Conservation (phyloP, 2,888 invertebrate species). For the Geophilus truncorum region DNA sequence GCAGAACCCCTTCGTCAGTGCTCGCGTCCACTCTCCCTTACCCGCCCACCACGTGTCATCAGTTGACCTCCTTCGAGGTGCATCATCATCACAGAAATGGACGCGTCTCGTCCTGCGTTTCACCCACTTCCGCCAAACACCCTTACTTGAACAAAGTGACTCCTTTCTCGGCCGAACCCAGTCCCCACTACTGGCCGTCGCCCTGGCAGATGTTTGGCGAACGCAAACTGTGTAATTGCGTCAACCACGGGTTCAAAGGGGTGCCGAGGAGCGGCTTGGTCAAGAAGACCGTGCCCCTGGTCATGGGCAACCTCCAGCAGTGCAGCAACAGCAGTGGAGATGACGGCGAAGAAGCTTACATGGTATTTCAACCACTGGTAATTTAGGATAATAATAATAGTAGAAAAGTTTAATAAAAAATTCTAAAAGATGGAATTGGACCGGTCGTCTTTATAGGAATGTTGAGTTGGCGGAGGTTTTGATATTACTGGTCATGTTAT, state of each 20-base stretch:
- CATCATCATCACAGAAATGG: not conserved
- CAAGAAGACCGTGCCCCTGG: not conserved
- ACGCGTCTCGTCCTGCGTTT: not conserved
- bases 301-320: not conserved
- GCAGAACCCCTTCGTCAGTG: not conserved
- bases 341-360: constrained; percentile 31
- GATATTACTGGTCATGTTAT: not conserved
- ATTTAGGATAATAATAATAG: not conserved
- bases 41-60: not conserved
- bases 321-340: not conserved
- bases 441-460: too few relatives aligned
- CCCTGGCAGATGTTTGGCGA: not conserved
- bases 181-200: constrained; percentile 17
- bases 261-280: not conserved
- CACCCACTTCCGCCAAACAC: not conserved
- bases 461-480: not conserved
- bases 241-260: not conserved
- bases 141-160: constrained; percentile 27
- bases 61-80: not conserved
- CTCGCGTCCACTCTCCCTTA: not conserved
- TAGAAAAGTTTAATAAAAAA: not conserved
- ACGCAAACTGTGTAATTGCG: not conserved
- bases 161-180: not conserved
- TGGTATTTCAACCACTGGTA: constrained; percentile 26
- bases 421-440: not conserved